These are phyloP conservation scores for Amniataba percoides DNA, from an alignment of 2,797 vertebrate species.

Conservation along the genomic window DNA sequence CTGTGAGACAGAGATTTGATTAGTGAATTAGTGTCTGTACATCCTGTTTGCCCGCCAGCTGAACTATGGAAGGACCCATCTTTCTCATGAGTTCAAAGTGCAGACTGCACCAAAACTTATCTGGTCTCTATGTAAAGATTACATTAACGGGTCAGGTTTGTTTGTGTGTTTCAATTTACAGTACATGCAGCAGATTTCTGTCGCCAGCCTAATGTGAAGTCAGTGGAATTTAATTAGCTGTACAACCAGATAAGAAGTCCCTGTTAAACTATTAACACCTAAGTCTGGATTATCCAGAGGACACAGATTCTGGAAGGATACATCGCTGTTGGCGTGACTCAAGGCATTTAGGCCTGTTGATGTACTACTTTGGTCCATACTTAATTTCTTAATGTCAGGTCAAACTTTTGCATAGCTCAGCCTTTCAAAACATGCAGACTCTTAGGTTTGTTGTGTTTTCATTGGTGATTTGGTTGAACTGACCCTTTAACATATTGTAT, in stretches of 20 bases:
- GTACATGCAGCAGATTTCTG: too few relatives aligned
- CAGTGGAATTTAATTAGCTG: background rate
- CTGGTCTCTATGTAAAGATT: background rate
- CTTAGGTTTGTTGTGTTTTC: too few relatives aligned
- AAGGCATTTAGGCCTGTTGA: too few relatives aligned
- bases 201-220: background rate
- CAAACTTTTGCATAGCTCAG: too few relatives aligned
- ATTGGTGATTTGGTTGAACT: background rate
- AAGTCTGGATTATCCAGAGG: conserved; percentile 1
- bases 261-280: background rate
- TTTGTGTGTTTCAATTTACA: background rate
- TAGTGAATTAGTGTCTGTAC: conserved; percentile 28
- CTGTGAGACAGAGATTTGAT: conserved; percentile 32
- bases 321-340: too few relatives aligned
- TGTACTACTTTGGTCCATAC: too few relatives aligned
- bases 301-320: background rate
- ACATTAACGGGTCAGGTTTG: background rate
- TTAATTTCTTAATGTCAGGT: too few relatives aligned
- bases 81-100: background rate
- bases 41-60: conserved; percentile 35
- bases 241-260: background rate
- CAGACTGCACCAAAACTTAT: background rate
- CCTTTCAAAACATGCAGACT: too few relatives aligned
- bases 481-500: background rate
- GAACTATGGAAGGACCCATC: background rate